Evolutionary conservation across 2,888 invertebrate species (phyloP), one percentile per base, ranked within the genome.

Genomic region (Sinelater perroti): DNA sequence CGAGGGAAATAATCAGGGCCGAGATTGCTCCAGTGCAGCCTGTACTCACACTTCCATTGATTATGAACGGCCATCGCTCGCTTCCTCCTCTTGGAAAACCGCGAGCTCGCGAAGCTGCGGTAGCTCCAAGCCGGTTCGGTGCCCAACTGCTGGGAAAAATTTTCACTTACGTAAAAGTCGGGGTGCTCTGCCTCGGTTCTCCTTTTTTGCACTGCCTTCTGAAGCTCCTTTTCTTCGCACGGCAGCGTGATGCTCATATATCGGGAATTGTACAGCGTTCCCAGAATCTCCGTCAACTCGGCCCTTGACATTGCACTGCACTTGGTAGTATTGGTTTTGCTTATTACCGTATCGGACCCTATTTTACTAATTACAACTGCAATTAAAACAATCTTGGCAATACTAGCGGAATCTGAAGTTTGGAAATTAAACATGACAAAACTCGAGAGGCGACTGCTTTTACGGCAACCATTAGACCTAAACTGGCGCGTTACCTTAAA

Each of bases 1-100:
- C 83, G 73, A 2, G 84, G 84, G 68, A 81, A 84, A 69, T 83
- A 82, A 64, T 83, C 79, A 0, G 69, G 50, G 0, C 84, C 84
- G 30, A 84, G 70, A 67, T 85, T 83, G 3, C 77, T 73, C 84
- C 84, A 83, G 40, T 73, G 74, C 1, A 82, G 50, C 26, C 69
- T 73, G 1, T 80, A 75, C 8, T 77, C 71, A 64, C 82, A 82
- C 49, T 81, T 77, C 82, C 82, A 83, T 16, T 81, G 40, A 2
- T n/a, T 2, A 8, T 17, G 11, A 36, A 13, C 11, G 17, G 3
- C 16, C 1, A 18, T 18, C 10, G 18, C 8, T 17, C 36, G n/a
- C 4, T 30, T 30, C 5, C 11, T n/a, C 30, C 8, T 3, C 8
- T n/a, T n/a, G n/a, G n/a, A n/a, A n/a, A n/a, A n/a, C n/a, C n/a